Conservation (phyloP, 1,140 invertebrate species). For the Prorops nasuta region DNA sequence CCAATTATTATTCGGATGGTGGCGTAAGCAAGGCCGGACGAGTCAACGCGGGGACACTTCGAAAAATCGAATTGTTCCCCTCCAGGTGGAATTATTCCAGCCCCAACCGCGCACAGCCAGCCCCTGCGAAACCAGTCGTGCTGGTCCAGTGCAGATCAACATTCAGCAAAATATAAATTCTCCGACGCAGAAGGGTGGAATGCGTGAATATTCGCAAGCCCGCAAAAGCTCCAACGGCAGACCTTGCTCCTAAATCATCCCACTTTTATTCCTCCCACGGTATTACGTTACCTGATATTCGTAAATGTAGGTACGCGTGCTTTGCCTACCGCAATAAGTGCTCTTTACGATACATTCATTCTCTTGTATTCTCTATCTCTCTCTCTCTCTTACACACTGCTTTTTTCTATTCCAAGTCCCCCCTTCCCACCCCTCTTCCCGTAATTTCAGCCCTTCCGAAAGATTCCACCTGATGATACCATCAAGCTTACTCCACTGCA, state of each 20-base stretch:
- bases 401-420: too few relatives aligned
- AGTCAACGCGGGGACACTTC: conserved; percentile 22
- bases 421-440: too few relatives aligned
- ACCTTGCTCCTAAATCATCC: too few relatives aligned
- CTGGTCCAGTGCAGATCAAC: too few relatives aligned
- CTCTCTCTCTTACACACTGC: background rate
- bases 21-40: background rate
- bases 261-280: background rate
- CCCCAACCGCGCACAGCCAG: too few relatives aligned
- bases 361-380: background rate
- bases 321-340: background rate
- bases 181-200: background rate
- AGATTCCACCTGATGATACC: too few relatives aligned
- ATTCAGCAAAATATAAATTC: background rate
- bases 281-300: background rate
- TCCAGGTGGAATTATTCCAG: too few relatives aligned
- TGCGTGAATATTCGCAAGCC: conserved; percentile 21
- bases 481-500: too few relatives aligned
- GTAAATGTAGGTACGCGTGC: background rate
- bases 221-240: too few relatives aligned
- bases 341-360: background rate
- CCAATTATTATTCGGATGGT: conserved; percentile 50
- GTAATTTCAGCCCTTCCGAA: too few relatives aligned
- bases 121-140: too few relatives aligned
- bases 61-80: conserved; percentile 38